Evolutionary conservation across 2,888 invertebrate species (phyloP).

Genomic region (Cerastis leucographa): DNA sequence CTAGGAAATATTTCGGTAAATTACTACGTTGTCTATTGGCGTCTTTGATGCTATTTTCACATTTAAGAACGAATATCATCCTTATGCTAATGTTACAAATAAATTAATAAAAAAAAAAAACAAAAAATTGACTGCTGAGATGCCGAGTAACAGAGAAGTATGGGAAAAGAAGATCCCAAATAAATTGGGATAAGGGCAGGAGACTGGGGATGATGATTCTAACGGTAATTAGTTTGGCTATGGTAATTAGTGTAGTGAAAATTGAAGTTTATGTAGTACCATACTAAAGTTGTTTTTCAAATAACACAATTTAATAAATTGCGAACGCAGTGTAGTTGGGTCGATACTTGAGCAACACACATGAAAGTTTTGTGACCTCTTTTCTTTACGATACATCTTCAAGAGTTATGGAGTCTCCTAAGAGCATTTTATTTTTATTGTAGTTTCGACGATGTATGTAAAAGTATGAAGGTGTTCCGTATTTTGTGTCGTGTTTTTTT

Average conservation of each 20-base stretch:
- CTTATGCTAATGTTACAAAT: background rate
- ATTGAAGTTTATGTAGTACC: background rate
- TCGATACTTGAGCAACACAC: conserved; percentile 13
- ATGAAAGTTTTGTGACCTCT: conserved; percentile 1
- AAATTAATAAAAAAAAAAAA: too few relatives aligned
- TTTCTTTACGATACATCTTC: conserved; percentile 21
- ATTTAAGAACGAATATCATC: background rate
- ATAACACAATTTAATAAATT: background rate
- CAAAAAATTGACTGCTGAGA: too few relatives aligned
- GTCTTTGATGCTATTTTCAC: background rate
- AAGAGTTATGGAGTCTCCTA: conserved; percentile 8
- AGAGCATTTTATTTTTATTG: conserved; percentile 13
- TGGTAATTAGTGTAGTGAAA: background rate
- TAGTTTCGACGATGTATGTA: background rate
- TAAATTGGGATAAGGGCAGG: too few relatives aligned
- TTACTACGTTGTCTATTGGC: too few relatives aligned
- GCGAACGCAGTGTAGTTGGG: background rate
- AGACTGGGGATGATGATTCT: background rate
- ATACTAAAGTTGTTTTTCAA: background rate
- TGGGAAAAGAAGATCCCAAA: too few relatives aligned
- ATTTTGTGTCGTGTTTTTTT: background rate
- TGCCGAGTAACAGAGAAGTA: too few relatives aligned
- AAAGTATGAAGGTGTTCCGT: background rate
- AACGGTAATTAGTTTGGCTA: too few relatives aligned
- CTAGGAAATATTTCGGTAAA: background rate